A percentile compares a stretch with the other conserved stretches of the same genome.
phyloP scores from a whole-genome alignment of 1,140 invertebrate genomes.

The Telenomus remus region DNA sequence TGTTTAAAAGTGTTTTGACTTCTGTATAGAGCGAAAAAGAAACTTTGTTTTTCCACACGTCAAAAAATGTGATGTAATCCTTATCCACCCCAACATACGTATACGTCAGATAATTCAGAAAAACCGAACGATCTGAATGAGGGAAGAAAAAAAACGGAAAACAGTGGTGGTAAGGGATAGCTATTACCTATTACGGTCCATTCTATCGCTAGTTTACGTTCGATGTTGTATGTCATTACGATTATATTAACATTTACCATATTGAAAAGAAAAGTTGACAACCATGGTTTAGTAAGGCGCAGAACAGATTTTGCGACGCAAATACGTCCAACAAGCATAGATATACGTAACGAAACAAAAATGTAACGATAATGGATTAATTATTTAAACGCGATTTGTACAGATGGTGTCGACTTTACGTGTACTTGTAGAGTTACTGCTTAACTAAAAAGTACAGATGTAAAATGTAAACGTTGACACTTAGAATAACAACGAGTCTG shows the following conservation, averaged over 20 bases:
- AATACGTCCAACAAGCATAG: conserved; percentile 72
- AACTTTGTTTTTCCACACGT: conserved; percentile 59
- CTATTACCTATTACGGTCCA: conserved; percentile 67
- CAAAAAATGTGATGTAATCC: conserved; percentile 68
- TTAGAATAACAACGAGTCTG: conserved; percentile 57
- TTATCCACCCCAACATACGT: conserved; percentile 65
- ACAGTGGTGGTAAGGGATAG: conserved; percentile 69
- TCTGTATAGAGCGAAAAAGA: neutral
- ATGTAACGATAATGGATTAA: conserved; percentile 63
- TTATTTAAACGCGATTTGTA: conserved; percentile 63
- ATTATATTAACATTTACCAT: conserved; percentile 56
- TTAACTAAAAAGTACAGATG: conserved; percentile 46
- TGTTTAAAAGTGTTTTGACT: too few relatives aligned
- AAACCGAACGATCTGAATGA: conserved; percentile 25
- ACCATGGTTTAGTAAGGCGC: conserved; percentile 58
- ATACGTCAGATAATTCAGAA: conserved; percentile 60
- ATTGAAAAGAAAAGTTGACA: conserved; percentile 62
- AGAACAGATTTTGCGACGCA: conserved; percentile 65
- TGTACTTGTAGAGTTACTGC: conserved; percentile 58
- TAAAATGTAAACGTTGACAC: conserved; percentile 53
- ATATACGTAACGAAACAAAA: conserved; percentile 68
- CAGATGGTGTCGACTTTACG: conserved; percentile 57
- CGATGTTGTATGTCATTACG: conserved; percentile 67
- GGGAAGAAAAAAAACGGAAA: conserved; percentile 39
- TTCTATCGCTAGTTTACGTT: conserved; percentile 69